Conservation (phyloP, 1,140 invertebrate genomes). For the Andrena cerasifolii region DNA sequence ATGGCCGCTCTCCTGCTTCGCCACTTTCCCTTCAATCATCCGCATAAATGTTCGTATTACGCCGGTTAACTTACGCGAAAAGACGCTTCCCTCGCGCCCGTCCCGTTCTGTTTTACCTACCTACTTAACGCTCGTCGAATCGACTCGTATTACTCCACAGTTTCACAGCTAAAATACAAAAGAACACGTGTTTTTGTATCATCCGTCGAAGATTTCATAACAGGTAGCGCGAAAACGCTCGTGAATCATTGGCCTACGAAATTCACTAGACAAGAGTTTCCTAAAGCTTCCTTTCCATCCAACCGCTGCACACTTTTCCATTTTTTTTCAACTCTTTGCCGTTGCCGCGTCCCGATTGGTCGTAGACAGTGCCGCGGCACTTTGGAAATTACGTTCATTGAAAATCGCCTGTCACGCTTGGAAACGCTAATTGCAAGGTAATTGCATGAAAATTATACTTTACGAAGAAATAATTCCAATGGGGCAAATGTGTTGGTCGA, state of each 20-base stretch:
- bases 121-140: slow-evolving; percentile 5
- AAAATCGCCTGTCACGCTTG: neutral
- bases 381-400: slow-evolving; percentile 10
- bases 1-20: slow-evolving; percentile 71
- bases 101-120: slow-evolving; percentile 14
- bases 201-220: slow-evolving; percentile 66
- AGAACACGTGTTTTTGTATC: slow-evolving; percentile 68
- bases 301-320: neutral
- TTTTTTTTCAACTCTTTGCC: neutral
- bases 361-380: neutral
- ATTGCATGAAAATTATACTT: too few relatives aligned
- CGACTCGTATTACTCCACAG: neutral
- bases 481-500: too few relatives aligned
- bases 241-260: slow-evolving; percentile 53
- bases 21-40: slow-evolving; percentile 56
- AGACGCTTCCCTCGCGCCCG: neutral
- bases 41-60: slow-evolving; percentile 33
- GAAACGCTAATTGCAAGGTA: too few relatives aligned
- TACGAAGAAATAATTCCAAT: too few relatives aligned
- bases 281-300: neutral
- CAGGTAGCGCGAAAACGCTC: slow-evolving; percentile 70
- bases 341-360: neutral
- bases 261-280: slow-evolving; percentile 55
- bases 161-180: slow-evolving; percentile 44
- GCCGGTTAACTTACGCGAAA: slow-evolving; percentile 13